These are phyloP conservation scores for Protophormia terraenovae DNA, from an alignment of 2,888 invertebrate species.

Conservation along the genomic window DNA sequence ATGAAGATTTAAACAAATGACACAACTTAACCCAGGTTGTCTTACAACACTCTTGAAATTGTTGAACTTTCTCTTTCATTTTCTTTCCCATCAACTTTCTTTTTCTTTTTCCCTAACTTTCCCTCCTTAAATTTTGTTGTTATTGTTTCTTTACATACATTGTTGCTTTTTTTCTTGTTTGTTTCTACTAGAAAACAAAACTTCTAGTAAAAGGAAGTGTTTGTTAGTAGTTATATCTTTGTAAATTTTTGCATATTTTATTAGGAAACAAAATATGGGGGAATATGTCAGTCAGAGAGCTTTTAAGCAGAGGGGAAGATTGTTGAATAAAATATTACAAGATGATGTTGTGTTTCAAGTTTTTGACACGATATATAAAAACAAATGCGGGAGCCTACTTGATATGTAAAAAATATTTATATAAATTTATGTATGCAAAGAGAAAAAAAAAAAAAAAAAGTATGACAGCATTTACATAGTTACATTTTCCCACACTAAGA, in stretches of 20 bases:
- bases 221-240: neutral
- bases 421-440: neutral
- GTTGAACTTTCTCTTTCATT: conserved; percentile 14
- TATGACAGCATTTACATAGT: neutral
- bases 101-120: neutral
- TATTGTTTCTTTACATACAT: neutral
- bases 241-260: conserved; percentile 16
- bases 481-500: neutral
- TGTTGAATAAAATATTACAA: conserved; percentile 2
- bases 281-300: neutral
- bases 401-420: neutral
- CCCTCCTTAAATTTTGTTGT: neutral
- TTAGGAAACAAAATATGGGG: neutral
- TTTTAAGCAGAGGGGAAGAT: neutral
- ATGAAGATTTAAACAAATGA: conserved; percentile 28
- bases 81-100: neutral
- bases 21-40: conserved; percentile 34
- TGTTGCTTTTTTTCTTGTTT: neutral
- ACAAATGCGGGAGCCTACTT: neutral
- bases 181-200: neutral
- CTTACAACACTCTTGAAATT: conserved; percentile 15
- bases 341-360: conserved; percentile 6
- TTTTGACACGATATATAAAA: neutral
- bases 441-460: neutral
- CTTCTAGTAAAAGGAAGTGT: neutral